Conservation (phyloP, 2,113 vertebrate species). For the Sander lucioperca region DNA sequence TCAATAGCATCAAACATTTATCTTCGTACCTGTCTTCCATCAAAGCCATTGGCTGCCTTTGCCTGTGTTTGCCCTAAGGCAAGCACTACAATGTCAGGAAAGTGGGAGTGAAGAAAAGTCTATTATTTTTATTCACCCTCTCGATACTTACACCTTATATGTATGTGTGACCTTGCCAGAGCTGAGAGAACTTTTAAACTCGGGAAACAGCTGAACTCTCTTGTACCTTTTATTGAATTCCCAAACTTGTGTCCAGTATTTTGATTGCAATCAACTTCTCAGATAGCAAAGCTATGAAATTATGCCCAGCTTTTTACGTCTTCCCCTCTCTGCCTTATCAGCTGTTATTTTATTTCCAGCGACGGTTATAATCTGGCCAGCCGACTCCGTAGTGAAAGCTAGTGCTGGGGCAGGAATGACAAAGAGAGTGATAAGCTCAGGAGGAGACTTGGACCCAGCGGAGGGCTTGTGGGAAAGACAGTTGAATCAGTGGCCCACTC, state of each 20-base stretch:
- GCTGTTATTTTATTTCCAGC: conserved; percentile 55
- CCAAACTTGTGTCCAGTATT: conserved; percentile 42
- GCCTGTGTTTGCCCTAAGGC: conserved; percentile 72
- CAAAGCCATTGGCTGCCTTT: conserved; percentile 84
- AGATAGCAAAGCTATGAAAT: conserved; percentile 36
- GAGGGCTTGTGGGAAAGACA: neutral
- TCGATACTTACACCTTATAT: conserved; percentile 41
- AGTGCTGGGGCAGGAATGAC: conserved; percentile 28
- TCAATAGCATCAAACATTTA: conserved; percentile 89
- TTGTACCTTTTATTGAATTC: conserved; percentile 27
- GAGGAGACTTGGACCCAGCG: neutral
- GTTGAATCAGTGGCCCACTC: conserved; percentile 9
- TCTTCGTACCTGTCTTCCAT: conserved; percentile 85
- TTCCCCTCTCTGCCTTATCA: conserved; percentile 32
- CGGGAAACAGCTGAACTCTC: conserved; percentile 39
- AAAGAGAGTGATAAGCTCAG: conserved; percentile 34
- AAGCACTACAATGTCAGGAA: conserved; percentile 71
- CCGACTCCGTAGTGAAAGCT: conserved; percentile 1
- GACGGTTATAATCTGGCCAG: conserved; percentile 38
- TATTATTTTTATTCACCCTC: conserved; percentile 69
- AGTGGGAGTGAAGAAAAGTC: conserved; percentile 55
- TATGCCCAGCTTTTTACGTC: conserved; percentile 25
- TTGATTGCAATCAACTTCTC: conserved; percentile 45
- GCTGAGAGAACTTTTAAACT: conserved; percentile 52
- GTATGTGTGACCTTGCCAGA: conserved; percentile 61